phyloP scores from a whole-genome alignment of 2,113 vertebrate species.

The Leucosticte australis region DNA sequence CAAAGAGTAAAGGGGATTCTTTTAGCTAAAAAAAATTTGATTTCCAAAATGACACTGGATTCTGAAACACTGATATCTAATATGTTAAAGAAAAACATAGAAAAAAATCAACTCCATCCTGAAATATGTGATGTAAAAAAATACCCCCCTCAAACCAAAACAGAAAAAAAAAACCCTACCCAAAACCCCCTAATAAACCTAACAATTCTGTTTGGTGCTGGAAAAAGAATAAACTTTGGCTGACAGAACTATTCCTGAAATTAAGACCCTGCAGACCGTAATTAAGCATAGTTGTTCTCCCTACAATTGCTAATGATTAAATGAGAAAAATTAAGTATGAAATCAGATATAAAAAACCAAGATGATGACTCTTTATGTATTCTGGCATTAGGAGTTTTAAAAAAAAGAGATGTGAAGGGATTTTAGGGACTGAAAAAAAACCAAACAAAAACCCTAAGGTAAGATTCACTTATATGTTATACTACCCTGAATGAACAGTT shows the following conservation, averaged over 20 bases:
- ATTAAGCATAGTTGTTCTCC: background rate
- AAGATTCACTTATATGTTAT: background rate
- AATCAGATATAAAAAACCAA: background rate
- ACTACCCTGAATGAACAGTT: background rate
- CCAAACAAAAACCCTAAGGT: background rate
- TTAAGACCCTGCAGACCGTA: background rate
- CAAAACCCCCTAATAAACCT: fast-evolving
- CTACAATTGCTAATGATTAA: background rate
- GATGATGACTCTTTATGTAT: background rate
- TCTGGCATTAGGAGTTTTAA: background rate
- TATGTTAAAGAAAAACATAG: background rate
- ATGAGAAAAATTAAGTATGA: background rate
- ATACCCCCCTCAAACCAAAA: fast-evolving
- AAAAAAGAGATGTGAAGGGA: background rate
- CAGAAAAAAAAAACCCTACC: fast-evolving
- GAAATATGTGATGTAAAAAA: background rate
- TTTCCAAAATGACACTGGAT: background rate
- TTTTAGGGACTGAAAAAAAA: background rate
- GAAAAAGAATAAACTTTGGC: background rate
- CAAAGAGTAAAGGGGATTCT: background rate
- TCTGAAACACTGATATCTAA: background rate
- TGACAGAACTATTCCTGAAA: background rate
- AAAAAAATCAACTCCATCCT: background rate
- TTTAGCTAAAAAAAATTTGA: background rate
- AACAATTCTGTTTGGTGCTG: background rate